Percentiles rank a stretch among this genome's conserved stretches.
Evolutionary conservation across 2,888 invertebrate genomes (phyloP).

Genomic region (Chymomyza procnemis): DNA sequence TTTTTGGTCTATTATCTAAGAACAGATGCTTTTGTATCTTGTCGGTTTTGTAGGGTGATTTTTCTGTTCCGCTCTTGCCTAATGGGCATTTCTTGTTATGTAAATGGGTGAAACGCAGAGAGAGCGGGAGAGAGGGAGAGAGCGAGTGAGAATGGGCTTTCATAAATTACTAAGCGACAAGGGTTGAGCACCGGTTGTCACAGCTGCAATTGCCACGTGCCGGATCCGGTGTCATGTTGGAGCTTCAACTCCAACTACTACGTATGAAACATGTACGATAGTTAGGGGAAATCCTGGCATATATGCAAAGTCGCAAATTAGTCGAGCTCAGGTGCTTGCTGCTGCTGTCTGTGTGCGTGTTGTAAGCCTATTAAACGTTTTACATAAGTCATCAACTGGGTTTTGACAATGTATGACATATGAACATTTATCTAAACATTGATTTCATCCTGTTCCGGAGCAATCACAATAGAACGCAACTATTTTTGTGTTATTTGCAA

Average conservation of each 20-base stretch:
- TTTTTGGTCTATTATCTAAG: not conserved
- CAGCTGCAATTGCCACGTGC: not conserved
- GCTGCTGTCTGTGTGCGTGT: not conserved
- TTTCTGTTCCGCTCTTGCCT: not conserved
- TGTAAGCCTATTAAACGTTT: not conserved
- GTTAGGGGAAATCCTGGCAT: not conserved
- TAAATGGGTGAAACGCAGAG: not conserved
- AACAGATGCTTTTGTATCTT: not conserved
- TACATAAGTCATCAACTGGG: not conserved
- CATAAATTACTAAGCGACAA: not conserved
- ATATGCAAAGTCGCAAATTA: not conserved
- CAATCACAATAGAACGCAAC: not conserved
- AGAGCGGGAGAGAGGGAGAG: not conserved
- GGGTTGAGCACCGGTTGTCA: not conserved
- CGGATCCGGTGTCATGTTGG: not conserved
- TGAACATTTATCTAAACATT: not conserved
- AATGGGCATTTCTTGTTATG: not conserved
- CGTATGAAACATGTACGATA: not conserved
- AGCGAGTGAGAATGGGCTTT: not conserved
- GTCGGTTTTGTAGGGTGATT: not conserved
- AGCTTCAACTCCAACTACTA: no score
- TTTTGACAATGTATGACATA: not conserved
- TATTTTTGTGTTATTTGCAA: conserved; percentile 42
- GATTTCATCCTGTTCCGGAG: not conserved
- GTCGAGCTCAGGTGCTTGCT: not conserved